Evolutionary conservation across 2,888 invertebrate species (phyloP).

Genomic region (Aspidapion aeneum): DNA sequence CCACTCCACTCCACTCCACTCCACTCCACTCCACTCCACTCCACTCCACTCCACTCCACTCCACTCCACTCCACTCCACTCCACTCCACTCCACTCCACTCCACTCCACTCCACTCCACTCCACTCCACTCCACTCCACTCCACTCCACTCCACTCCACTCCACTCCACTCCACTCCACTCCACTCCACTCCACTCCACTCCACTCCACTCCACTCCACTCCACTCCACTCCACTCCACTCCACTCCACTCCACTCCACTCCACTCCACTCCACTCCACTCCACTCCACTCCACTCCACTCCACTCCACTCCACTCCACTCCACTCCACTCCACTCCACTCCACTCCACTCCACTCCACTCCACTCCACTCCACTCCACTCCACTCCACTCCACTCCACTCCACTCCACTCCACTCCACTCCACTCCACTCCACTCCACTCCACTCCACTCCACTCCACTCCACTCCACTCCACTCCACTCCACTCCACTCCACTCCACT

Average conservation of each 20-base stretch:
- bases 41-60: neutral
- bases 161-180: slow-evolving; percentile 15
- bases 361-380: slow-evolving; percentile 6
- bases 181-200: slow-evolving; percentile 13
- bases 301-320: slow-evolving; percentile 9
- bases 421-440: slow-evolving; percentile 7
- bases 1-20: no score
- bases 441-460: slow-evolving; percentile 7
- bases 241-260: slow-evolving; percentile 14
- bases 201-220: slow-evolving; percentile 14
- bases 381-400: slow-evolving; percentile 5
- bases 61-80: slow-evolving; percentile 4
- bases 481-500: slow-evolving; percentile 6
- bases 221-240: slow-evolving; percentile 15
- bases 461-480: slow-evolving; percentile 7
- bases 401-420: slow-evolving; percentile 7
- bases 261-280: slow-evolving; percentile 13
- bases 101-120: slow-evolving; percentile 8
- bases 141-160: slow-evolving; percentile 14
- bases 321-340: slow-evolving; percentile 8
- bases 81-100: slow-evolving; percentile 7
- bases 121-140: slow-evolving; percentile 11
- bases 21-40: no score
- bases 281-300: slow-evolving; percentile 9
- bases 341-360: slow-evolving; percentile 5